Evolutionary conservation across 2,888 invertebrate species (phyloP).

Genomic region (Rhagonycha lutea): DNA sequence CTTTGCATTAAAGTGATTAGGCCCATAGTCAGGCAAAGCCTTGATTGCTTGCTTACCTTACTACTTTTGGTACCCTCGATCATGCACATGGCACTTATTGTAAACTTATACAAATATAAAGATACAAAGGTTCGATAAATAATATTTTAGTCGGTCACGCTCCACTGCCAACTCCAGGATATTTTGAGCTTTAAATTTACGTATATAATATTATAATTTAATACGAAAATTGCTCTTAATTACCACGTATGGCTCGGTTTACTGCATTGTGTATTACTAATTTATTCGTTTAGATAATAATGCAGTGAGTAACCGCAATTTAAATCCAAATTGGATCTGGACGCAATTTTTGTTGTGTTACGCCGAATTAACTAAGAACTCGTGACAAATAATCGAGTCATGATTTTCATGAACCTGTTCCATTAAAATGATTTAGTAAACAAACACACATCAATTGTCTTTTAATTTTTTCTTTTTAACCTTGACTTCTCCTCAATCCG

Average conservation of each 20-base stretch:
- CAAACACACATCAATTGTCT: neutral
- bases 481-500: neutral
- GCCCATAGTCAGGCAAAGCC: constrained; percentile 37
- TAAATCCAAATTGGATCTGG: neutral
- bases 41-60: constrained; percentile 37
- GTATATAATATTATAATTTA: neutral
- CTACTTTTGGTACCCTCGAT: constrained; percentile 20
- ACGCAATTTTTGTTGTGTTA: neutral
- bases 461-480: neutral
- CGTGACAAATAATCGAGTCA: neutral
- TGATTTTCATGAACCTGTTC: neutral
- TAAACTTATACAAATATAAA: constrained; percentile 32
- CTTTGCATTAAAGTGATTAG: constrained; percentile 31
- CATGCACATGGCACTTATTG: constrained; percentile 27
- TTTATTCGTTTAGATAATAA: neutral
- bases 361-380: neutral
- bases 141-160: constrained; percentile 33
- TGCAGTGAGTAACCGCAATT: neutral
- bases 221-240: neutral
- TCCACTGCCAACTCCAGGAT: constrained; percentile 23
- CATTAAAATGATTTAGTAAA: neutral
- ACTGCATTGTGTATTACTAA: neutral
- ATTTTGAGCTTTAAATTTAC: constrained; percentile 9
- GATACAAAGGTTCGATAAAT: constrained; percentile 35
- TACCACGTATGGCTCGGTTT: neutral